Percentiles rank a stretch among this genome's conserved stretches.
Conservation (phyloP, 2,888 invertebrate species). For the Aspidapion aeneum region DNA sequence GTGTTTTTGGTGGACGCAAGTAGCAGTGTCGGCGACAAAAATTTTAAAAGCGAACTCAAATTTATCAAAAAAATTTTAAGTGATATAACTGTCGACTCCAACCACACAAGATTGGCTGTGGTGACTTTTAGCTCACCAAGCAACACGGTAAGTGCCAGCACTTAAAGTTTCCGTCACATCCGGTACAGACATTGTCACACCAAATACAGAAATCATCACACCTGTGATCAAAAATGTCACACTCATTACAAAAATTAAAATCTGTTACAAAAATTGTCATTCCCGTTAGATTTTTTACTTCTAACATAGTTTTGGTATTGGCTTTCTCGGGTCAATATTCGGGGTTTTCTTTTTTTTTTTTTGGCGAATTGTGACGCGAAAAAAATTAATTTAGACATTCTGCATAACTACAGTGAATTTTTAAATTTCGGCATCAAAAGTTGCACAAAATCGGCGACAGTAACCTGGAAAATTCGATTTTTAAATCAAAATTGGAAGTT, state of each 20-base stretch:
- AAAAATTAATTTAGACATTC: conserved; percentile 32
- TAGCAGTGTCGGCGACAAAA: conserved; percentile 61
- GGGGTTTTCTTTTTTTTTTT: too few relatives aligned
- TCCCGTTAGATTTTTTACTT: too few relatives aligned
- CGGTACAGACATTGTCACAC: too few relatives aligned
- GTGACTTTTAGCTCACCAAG: conserved; percentile 62
- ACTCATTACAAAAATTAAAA: too few relatives aligned
- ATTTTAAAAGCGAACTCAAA: conserved; percentile 63
- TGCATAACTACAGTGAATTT: conserved; percentile 41
- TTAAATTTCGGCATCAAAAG: conserved; percentile 46
- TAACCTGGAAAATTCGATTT: conserved; percentile 43
- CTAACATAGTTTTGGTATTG: too few relatives aligned
- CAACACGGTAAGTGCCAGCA: conserved; percentile 51
- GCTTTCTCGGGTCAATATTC: too few relatives aligned
- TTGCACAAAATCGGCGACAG: conserved; percentile 32
- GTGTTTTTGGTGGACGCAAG: conserved; percentile 68
- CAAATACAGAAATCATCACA: too few relatives aligned
- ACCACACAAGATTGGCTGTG: conserved; percentile 60
- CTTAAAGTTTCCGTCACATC: too few relatives aligned
- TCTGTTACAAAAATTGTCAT: too few relatives aligned
- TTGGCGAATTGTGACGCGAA: too few relatives aligned
- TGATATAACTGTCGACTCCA: conserved; percentile 61
- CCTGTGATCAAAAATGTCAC: too few relatives aligned
- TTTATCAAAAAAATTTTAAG: conserved; percentile 64
- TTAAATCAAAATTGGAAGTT: conserved; percentile 53